Base-by-base conservation (phyloP, 2,888 invertebrate species). In the Tetramorium bicarinatum region DNA sequence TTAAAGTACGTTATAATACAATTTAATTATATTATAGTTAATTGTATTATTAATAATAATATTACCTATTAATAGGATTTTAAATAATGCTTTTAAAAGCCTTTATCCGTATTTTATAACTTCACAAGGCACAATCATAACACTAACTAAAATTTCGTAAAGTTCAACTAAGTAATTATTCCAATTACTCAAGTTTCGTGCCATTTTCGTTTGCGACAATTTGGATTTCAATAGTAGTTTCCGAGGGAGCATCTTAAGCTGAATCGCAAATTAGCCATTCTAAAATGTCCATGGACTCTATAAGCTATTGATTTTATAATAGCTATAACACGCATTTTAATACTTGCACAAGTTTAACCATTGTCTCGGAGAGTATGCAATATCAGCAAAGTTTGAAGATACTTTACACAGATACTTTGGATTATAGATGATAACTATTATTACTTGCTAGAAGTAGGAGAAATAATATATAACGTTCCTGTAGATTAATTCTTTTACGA, bases 241-340 rank as follows among this genome's bases (percentile, higher is more conserved):
- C 38, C 25, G 8, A 2, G 18, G 59, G 34, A 59, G 34, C 29
- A 67, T 79, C 18, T 79, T 59, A 79, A 47, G 59, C 34, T 47
- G 18, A 79, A 59, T 80, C 38, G 44, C 29, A 61, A 49, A 80
- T 80, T 80, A 34, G 47, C 38, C n/a, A 80, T 71, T 38, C 4
- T 41, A 59, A 7, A 80, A 80, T 38, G 47, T 49, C 59, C 25
- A 13, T 9, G 8, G 47, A 47, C n/a, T 47, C 61, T 49, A 80
- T 47, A 72, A 80, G 72, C 47, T 79, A 79, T 80, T 49, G 49
- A 80, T 72, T 80, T 80, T 80, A 38, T 49, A 79, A 29, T 34
- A 44, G n/a, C 21, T 44, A 41, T 69, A 71, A 80, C 59, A 54
- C 34, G 69, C 77, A 7, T 56, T 71, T 59, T 59, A 79, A 79